A percentile compares a stretch with the other conserved stretches of the same genome.
Conservation (phyloP, 2,113 vertebrate species). For the Leiothrix lutea region DNA sequence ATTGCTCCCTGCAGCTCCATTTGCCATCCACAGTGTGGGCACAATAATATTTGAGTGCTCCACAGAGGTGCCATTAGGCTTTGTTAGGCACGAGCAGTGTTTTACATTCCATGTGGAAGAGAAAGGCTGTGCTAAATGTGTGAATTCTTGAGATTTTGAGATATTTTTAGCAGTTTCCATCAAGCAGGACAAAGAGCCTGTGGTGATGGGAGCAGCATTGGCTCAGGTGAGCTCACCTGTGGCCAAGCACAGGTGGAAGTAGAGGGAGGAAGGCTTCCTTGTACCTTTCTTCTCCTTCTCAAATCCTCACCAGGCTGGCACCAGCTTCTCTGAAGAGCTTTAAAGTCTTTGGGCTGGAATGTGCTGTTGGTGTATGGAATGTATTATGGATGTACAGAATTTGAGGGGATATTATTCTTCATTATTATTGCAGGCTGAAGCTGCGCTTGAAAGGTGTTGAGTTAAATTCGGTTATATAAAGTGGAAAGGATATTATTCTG, state of each 20-base stretch:
- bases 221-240: not conserved
- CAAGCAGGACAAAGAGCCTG: fast-evolving
- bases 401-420: not conserved
- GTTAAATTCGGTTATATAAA: not conserved
- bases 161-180: not conserved
- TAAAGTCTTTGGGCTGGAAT: not conserved
- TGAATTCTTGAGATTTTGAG: not conserved
- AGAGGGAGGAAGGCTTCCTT: not conserved
- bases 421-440: not conserved
- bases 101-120: not conserved
- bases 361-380: not conserved
- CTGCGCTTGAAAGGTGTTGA: not conserved
- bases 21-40: not conserved
- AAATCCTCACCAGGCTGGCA: not conserved
- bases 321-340: not conserved
- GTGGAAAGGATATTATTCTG: not conserved
- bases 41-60: not conserved
- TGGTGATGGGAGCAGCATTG: not conserved
- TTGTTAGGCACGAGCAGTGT: not conserved
- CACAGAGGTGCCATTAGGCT: not conserved
- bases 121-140: not conserved
- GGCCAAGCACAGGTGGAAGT: not conserved
- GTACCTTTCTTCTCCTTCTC: not conserved
- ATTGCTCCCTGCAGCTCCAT: not conserved
- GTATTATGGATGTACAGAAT: slow-evolving; percentile 1